Percentiles rank a stretch among this genome's conserved stretches.
Conservation (phyloP, 2,888 invertebrate genomes). For the Mycalesis mineus region DNA sequence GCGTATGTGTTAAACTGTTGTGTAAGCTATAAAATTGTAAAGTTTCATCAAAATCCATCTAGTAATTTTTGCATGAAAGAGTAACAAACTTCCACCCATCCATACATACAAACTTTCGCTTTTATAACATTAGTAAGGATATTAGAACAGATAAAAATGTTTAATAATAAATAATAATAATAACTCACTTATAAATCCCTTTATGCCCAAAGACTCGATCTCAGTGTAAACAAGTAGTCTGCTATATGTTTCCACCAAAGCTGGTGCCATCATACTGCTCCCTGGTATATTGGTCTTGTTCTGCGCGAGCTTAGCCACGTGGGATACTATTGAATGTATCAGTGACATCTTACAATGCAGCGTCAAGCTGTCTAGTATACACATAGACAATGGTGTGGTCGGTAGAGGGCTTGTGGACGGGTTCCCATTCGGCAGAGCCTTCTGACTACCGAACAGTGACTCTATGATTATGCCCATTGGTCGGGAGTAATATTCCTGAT, state of each 20-base stretch:
- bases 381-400: constrained; percentile 93
- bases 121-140: no score
- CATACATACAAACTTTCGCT: no score
- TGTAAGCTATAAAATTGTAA: no score
- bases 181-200: constrained; percentile 92
- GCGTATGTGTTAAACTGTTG: no score
- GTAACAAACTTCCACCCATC: no score
- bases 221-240: constrained; percentile 95
- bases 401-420: constrained; percentile 80
- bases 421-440: constrained; percentile 73
- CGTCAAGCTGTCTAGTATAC: constrained; percentile 93
- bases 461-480: constrained; percentile 96
- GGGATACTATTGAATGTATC: constrained; percentile 88
- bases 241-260: constrained; percentile 96
- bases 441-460: constrained; percentile 85
- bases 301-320: constrained; percentile 93
- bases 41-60: no score
- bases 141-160: no score
- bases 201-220: constrained; percentile 97
- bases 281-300: constrained; percentile 88
- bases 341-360: constrained; percentile 97
- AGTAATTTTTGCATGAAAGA: no score
- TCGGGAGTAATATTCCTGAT: constrained; percentile 92
- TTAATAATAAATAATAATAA: no score
- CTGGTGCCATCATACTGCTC: constrained; percentile 85